Conservation (phyloP, 2,888 invertebrate genomes). For the Cephus rjabovi region DNA sequence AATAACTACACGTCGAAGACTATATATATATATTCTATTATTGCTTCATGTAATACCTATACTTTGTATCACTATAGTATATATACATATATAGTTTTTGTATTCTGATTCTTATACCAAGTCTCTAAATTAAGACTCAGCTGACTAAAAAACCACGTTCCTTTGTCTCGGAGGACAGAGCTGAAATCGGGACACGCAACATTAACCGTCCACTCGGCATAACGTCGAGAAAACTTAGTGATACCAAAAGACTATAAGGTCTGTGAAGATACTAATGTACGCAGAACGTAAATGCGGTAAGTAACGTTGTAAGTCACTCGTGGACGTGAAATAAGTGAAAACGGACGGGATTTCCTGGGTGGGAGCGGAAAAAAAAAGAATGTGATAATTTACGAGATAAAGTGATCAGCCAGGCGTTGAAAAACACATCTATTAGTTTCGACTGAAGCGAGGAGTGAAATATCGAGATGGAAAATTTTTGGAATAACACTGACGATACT, state of each 20-base stretch:
- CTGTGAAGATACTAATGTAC: background rate
- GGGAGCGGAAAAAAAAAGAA: background rate
- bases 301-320: background rate
- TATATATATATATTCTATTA: too few relatives aligned
- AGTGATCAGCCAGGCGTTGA: background rate
- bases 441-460: background rate
- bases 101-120: background rate
- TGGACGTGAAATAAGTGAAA: background rate
- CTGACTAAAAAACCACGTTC: conserved; percentile 5
- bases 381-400: background rate
- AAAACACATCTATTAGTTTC: background rate
- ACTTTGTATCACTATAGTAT: background rate
- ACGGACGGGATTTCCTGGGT: background rate
- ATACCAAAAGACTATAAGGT: background rate
- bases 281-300: background rate
- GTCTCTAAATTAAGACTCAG: background rate
- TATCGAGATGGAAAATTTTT: background rate
- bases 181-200: conserved; percentile 48
- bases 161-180: conserved; percentile 26
- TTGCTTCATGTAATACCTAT: too few relatives aligned
- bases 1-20: too few relatives aligned
- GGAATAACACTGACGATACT: background rate
- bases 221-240: conserved; percentile 21
- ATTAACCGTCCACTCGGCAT: conserved; percentile 44
- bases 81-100: too few relatives aligned